These are phyloP conservation scores for Salticus scenicus DNA, from an alignment of 2,888 invertebrate genomes.

Conservation along the genomic window DNA sequence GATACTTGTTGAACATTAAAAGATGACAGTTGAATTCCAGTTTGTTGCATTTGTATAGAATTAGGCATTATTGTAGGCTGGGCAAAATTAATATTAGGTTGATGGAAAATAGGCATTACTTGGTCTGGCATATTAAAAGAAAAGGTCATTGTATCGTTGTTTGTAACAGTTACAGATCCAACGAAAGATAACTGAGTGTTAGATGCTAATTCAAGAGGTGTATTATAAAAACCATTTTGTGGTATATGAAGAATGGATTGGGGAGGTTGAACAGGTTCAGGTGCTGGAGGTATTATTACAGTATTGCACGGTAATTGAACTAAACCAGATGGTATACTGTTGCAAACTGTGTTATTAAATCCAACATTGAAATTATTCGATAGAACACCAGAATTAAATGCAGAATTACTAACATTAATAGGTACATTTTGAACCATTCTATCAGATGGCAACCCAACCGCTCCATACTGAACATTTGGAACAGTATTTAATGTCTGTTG, in stretches of 20 bases:
- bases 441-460: not conserved
- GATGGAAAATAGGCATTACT: constrained; percentile 46
- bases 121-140: constrained; percentile 60
- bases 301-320: constrained; percentile 54
- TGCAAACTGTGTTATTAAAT: constrained; percentile 32
- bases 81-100: constrained; percentile 49
- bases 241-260: constrained; percentile 34
- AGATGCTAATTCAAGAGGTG: constrained; percentile 32
- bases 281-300: constrained; percentile 44
- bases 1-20: constrained; percentile 66
- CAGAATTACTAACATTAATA: constrained; percentile 28
- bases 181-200: constrained; percentile 62
- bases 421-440: constrained; percentile 25
- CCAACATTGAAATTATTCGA: constrained; percentile 35
- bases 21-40: constrained; percentile 52
- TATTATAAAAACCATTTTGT: constrained; percentile 33
- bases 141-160: constrained; percentile 63
- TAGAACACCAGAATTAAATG: constrained; percentile 30
- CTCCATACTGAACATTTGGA: constrained; percentile 15
- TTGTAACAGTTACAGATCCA: constrained; percentile 67
- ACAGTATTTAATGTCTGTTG: not conserved
- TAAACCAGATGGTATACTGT: constrained; percentile 22
- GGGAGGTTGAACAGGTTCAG: constrained; percentile 21
- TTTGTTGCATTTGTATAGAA: constrained; percentile 52
- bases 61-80: constrained; percentile 30